Conservation (phyloP, 2,797 vertebrate species). For the Clarias fuscus region DNA sequence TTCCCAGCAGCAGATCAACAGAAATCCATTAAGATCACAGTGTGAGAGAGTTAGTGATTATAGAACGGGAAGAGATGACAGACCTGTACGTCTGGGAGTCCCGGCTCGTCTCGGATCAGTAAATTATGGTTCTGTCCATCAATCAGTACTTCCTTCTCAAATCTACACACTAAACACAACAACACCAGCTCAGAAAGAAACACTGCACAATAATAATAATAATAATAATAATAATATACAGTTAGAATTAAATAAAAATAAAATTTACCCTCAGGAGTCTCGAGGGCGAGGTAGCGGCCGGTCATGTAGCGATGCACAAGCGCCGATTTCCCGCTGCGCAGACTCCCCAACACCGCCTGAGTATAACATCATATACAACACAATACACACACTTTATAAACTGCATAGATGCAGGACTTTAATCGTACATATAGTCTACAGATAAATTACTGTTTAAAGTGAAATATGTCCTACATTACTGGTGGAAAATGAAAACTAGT, state of each 20-base stretch:
- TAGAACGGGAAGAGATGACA: neutral
- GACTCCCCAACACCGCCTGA: conserved; percentile 87
- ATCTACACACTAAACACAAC: conserved; percentile 67
- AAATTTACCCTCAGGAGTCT: conserved; percentile 84
- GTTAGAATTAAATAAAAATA: neutral
- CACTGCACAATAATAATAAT: neutral
- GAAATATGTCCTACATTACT: neutral
- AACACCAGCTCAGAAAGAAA: conserved; percentile 8
- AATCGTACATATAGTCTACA: neutral
- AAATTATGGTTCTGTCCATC: conserved; percentile 91
- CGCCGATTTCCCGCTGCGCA: conserved; percentile 88
- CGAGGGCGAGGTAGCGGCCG: conserved; percentile 86
- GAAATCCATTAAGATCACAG: conserved; percentile 4
- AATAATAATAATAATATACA: neutral
- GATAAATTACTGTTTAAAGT: neutral
- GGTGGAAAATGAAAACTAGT: neutral
- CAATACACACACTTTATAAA: too few relatives aligned
- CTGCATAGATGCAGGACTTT: neutral
- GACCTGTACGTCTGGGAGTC: conserved; percentile 84
- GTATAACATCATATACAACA: neutral
- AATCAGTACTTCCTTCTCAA: conserved; percentile 88
- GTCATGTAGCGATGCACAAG: conserved; percentile 92
- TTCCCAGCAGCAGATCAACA: neutral
- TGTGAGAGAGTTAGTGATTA: neutral
- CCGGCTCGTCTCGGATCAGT: conserved; percentile 89